Conservation (phyloP, 2,888 invertebrate genomes). For the Pseudococcus jackbeardsleyi region DNA sequence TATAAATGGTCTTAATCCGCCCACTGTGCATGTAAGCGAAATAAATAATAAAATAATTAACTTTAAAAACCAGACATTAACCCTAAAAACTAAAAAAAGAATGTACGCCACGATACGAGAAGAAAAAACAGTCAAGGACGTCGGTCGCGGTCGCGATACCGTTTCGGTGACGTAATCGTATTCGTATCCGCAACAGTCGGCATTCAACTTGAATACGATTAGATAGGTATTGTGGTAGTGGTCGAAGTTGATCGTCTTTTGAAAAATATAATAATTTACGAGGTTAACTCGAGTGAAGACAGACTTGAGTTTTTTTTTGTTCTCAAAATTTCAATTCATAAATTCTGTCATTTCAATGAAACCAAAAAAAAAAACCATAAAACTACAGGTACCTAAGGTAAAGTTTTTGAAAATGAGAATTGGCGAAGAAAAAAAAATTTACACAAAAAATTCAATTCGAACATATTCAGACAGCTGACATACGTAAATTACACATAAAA, state of each 20-base stretch:
- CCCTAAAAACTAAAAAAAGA: constrained; percentile 18
- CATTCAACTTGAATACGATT: constrained; percentile 8
- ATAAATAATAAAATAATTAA: not conserved
- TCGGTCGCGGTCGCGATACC: constrained; percentile 4
- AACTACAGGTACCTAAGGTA: too few relatives aligned
- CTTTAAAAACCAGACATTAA: not conserved
- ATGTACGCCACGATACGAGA: not conserved
- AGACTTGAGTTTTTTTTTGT: too few relatives aligned
- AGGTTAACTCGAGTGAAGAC: too few relatives aligned
- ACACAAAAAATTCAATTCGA: too few relatives aligned
- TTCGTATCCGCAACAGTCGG: constrained; percentile 6
- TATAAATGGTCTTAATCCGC: not conserved
- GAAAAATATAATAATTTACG: not conserved
- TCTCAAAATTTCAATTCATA: too few relatives aligned
- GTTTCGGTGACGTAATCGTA: constrained; percentile 22
- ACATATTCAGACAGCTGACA: too few relatives aligned
- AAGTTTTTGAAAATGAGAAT: too few relatives aligned
- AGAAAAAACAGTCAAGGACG: not conserved
- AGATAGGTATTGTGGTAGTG: not conserved
- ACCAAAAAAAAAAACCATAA: too few relatives aligned
- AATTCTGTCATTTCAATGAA: too few relatives aligned
- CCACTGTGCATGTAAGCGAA: not conserved
- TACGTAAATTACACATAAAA: too few relatives aligned
- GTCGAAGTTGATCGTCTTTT: not conserved
- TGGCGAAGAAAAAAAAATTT: too few relatives aligned